These are phyloP conservation scores for Harmothoe impar DNA, from an alignment of 2,888 invertebrate species.

Conservation along the genomic window DNA sequence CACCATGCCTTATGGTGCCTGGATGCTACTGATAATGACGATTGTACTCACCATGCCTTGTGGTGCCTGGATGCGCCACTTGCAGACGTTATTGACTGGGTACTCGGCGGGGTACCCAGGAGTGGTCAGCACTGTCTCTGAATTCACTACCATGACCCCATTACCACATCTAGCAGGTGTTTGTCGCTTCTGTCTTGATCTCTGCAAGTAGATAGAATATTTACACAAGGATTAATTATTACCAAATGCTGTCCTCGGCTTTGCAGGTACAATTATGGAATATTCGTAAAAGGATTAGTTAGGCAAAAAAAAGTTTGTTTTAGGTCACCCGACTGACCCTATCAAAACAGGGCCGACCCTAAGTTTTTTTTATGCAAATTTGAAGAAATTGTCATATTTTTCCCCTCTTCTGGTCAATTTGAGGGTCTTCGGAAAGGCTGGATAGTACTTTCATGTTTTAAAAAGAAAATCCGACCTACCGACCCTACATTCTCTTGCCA, in stretches of 20 bases:
- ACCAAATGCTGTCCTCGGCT: not conserved
- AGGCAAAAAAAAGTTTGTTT: too few relatives aligned
- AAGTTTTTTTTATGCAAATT: too few relatives aligned
- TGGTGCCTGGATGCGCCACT: not conserved
- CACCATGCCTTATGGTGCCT: too few relatives aligned
- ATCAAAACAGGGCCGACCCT: too few relatives aligned
- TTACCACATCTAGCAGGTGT: not conserved
- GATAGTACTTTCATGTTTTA: too few relatives aligned
- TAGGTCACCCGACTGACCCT: too few relatives aligned
- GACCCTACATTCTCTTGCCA: too few relatives aligned
- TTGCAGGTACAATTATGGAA: not conserved
- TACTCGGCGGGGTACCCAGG: not conserved
- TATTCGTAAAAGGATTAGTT: not conserved
- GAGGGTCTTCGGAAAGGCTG: not conserved
- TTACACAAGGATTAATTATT: not conserved
- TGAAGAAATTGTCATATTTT: too few relatives aligned
- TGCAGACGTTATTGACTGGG: not conserved
- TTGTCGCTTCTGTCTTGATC: not conserved
- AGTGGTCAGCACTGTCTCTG: not conserved
- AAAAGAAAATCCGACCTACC: too few relatives aligned
- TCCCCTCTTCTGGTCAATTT: not conserved
- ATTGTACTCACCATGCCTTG: not conserved
- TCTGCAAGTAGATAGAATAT: not conserved
- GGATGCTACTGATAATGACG: too few relatives aligned
- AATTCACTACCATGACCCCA: not conserved